phyloP scores from a whole-genome alignment of 2,797 vertebrate species.

The Mus minutoides region DNA sequence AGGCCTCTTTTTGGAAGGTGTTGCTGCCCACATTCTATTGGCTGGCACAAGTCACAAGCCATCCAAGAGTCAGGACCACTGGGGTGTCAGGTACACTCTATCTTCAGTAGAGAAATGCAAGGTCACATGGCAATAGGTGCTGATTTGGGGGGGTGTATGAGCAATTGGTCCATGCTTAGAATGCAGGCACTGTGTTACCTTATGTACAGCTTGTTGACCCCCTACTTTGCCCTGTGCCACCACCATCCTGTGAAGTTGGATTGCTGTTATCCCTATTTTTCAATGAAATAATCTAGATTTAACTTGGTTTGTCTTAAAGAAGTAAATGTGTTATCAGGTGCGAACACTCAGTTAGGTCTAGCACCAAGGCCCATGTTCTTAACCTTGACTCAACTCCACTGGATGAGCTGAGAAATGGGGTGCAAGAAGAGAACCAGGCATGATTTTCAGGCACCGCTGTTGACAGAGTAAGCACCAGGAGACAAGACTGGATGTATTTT shows the following conservation, averaged over 20 bases:
- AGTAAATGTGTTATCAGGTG: not conserved
- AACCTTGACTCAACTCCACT: not conserved
- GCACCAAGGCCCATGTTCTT: not conserved
- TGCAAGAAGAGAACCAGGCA: not conserved
- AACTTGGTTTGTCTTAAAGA: not conserved
- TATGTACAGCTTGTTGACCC: fast-evolving
- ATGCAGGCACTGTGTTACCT: not conserved
- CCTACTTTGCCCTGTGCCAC: fast-evolving
- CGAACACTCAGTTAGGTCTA: not conserved
- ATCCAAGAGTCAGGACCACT: not conserved
- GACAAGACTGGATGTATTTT: not conserved
- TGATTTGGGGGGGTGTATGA: not conserved
- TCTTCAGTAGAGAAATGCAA: not conserved
- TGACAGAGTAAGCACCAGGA: not conserved
- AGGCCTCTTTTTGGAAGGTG: not conserved
- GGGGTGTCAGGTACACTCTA: fast-evolving
- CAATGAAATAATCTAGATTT: not conserved
- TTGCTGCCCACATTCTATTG: not conserved
- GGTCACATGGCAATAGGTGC: not conserved
- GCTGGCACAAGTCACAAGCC: not conserved
- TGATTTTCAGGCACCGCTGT: not conserved
- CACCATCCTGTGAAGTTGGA: not conserved
- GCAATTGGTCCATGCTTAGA: not conserved
- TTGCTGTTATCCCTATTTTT: not conserved
- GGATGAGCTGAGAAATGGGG: not conserved